Conservation (phyloP, 2,888 invertebrate genomes). For the Phortica okadai region DNA sequence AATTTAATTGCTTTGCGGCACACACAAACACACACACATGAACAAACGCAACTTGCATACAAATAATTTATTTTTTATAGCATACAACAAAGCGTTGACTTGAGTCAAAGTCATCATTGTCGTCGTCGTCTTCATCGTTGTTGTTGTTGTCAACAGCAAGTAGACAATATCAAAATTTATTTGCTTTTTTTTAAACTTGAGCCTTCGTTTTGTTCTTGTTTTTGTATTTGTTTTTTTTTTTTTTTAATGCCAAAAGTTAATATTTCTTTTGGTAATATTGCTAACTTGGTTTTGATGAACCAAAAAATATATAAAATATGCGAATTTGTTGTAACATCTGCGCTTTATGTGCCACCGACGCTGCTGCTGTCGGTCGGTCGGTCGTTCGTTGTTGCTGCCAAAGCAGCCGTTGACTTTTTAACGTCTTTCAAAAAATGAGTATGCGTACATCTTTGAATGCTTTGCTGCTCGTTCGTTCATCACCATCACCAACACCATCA, state of each 20-base stretch:
- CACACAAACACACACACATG: background rate
- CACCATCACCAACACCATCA: background rate
- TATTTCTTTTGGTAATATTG: background rate
- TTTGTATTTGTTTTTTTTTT: background rate
- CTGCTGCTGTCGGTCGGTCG: slow-evolving; percentile 4
- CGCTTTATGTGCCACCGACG: slow-evolving; percentile 14
- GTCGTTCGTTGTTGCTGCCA: slow-evolving; percentile 15
- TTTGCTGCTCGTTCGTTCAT: background rate
- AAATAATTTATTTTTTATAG: background rate
- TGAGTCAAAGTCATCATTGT: too few species aligned
- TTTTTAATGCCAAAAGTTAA: slow-evolving; percentile 3
- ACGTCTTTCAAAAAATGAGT: background rate
- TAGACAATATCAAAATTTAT: background rate
- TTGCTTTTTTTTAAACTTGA: background rate
- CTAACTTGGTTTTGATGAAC: slow-evolving; percentile 27
- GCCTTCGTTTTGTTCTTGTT: background rate
- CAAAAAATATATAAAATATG: slow-evolving; percentile 21
- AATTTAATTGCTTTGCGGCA: slow-evolving; percentile 3
- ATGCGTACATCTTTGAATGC: background rate
- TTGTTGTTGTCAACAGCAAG: too few species aligned
- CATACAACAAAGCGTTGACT: slow-evolving; percentile 1
- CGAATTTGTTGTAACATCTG: slow-evolving; percentile 19
- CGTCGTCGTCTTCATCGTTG: too few species aligned
- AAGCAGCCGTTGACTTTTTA: slow-evolving; percentile 16
- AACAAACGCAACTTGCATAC: background rate